phyloP scores from a whole-genome alignment of 2,113 vertebrate genomes.

The Zosterops hypoxanthus region DNA sequence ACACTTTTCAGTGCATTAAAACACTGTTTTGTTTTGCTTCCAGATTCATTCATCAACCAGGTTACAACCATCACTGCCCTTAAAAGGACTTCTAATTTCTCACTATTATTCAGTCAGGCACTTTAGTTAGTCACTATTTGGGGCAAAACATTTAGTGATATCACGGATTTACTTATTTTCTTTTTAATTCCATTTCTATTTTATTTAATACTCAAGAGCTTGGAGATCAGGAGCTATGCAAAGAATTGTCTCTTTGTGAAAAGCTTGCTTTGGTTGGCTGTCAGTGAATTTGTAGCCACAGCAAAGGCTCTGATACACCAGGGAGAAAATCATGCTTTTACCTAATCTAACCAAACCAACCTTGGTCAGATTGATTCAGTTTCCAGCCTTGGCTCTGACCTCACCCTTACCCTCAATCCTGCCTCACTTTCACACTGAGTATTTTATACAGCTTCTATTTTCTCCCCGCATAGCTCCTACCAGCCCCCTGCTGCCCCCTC shows the following conservation, averaged over 20 bases:
- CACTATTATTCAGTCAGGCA: neutral
- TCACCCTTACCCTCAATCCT: conserved; percentile 71
- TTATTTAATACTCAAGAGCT: conserved; percentile 15
- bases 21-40: neutral
- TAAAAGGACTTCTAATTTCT: conserved; percentile 18
- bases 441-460: conserved; percentile 66
- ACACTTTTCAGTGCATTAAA: neutral
- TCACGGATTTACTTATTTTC: neutral
- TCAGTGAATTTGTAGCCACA: conserved; percentile 56
- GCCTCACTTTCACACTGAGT: conserved; percentile 68
- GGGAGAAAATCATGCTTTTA: conserved; percentile 59
- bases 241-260: conserved; percentile 35
- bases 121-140: neutral
- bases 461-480: conserved; percentile 39
- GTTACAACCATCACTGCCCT: neutral
- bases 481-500: neutral
- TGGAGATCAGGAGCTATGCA: conserved; percentile 12
- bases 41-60: neutral
- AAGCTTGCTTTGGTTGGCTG: conserved; percentile 50
- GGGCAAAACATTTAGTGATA: neutral
- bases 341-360: conserved; percentile 59
- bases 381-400: conserved; percentile 68
- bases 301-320: conserved; percentile 57
- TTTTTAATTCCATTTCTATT: conserved; percentile 17
- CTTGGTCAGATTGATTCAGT: conserved; percentile 62